These are phyloP conservation scores for Epinotia ramella DNA, from an alignment of 2,888 invertebrate species.

Conservation along the genomic window DNA sequence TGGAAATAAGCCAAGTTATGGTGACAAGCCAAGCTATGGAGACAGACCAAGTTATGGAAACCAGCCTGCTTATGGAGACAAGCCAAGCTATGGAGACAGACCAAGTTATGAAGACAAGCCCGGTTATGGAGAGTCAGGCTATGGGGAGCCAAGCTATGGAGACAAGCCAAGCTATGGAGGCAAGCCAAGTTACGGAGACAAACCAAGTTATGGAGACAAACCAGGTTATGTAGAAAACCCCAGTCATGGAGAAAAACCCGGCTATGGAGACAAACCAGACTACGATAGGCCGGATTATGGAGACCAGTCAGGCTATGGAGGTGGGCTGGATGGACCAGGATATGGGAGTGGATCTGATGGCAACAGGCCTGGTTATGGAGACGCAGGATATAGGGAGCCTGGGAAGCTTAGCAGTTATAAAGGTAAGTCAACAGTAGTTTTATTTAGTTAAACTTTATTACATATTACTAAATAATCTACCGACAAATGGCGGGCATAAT, in stretches of 20 bases:
- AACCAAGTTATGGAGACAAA: neutral
- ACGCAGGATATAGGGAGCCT: conserved; percentile 54
- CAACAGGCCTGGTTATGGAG: conserved; percentile 20
- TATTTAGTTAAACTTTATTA: neutral
- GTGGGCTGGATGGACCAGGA: neutral
- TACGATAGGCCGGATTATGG: conserved; percentile 13
- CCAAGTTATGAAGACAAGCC: conserved; percentile 1
- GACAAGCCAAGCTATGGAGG: conserved; percentile 2
- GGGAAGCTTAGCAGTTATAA: conserved; percentile 61
- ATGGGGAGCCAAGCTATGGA: conserved; percentile 9
- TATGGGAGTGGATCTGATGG: neutral
- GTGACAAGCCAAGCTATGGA: neutral
- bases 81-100: conserved; percentile 6
- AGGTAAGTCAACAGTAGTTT: conserved; percentile 60
- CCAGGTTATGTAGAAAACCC: conserved; percentile 15
- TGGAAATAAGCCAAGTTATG: neutral
- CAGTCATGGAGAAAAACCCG: neutral
- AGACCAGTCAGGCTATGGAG: neutral
- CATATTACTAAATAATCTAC: no score
- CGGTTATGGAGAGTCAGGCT: neutral
- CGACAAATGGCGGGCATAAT: no score
- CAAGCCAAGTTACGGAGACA: neutral
- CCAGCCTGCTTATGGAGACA: neutral
- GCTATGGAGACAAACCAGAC: neutral
- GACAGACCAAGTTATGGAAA: neutral